Conservation (phyloP, 92 coral and sea anemone genomes). For the Parazoanthus swiftii region DNA sequence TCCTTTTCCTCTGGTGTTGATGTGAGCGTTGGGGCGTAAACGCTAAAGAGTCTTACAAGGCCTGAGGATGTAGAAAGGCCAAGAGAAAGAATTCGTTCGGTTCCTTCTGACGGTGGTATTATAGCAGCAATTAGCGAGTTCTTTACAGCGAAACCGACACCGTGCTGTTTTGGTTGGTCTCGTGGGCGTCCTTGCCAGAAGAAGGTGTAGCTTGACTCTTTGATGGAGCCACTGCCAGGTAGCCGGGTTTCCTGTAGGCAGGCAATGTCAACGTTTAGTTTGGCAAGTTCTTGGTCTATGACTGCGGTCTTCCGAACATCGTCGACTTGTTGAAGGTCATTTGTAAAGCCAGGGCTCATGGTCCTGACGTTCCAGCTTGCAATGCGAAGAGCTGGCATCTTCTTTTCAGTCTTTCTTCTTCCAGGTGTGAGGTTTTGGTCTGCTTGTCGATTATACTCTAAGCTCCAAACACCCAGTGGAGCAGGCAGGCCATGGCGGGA, state of each 20-base stretch:
- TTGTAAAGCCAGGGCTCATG: constrained; percentile 16
- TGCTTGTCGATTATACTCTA: neutral
- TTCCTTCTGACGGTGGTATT: too few relatives aligned
- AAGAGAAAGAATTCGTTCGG: too few relatives aligned
- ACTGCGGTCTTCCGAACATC: constrained; percentile 19
- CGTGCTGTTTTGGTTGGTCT: too few relatives aligned
- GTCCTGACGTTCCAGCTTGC: constrained; percentile 40
- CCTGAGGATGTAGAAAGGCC: too few relatives aligned
- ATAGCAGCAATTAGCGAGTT: too few relatives aligned
- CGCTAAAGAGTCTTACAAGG: too few relatives aligned
- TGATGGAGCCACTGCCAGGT: neutral
- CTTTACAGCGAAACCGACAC: too few relatives aligned
- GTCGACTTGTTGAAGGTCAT: neutral
- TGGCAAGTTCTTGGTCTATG: neutral
- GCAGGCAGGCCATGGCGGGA: neutral
- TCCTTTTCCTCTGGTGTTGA: too few relatives aligned
- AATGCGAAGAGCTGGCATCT: neutral
- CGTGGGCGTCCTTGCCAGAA: too few relatives aligned
- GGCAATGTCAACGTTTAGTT: neutral
- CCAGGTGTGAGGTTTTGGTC: neutral
- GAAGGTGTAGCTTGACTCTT: neutral
- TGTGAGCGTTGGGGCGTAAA: too few relatives aligned
- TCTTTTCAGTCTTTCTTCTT: neutral
- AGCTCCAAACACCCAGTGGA: too few relatives aligned
- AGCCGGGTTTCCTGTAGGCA: neutral